phyloP scores from a whole-genome alignment of 2,113 vertebrate genomes.

The Pluvianellus socialis region DNA sequence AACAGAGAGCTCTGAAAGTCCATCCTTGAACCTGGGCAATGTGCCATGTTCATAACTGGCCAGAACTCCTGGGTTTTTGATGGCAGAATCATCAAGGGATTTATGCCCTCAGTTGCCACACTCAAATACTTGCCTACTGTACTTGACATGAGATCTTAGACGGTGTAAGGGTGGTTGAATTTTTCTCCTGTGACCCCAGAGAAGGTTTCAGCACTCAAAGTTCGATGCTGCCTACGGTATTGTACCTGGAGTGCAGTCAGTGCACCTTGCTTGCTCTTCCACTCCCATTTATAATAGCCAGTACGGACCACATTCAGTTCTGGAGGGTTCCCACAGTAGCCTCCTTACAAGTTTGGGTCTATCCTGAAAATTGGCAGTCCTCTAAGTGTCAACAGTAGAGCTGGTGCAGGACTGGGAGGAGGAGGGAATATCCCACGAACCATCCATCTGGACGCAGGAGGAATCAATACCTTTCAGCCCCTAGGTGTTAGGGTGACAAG shows the following conservation, averaged over 20 bases:
- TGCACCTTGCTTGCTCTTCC: background rate
- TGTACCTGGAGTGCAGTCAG: background rate
- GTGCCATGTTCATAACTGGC: background rate
- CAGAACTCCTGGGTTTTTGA: background rate
- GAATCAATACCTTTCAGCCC: conserved; percentile 36
- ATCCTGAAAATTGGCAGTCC: background rate
- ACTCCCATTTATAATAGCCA: background rate
- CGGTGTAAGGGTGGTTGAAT: background rate
- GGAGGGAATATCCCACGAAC: background rate
- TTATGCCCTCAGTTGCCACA: background rate
- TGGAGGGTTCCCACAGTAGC: background rate
- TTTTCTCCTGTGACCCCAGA: background rate
- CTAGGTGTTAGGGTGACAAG: conserved; percentile 44
- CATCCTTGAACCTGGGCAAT: background rate
- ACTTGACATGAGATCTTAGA: background rate
- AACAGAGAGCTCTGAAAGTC: background rate
- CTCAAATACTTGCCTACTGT: background rate
- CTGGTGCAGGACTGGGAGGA: background rate
- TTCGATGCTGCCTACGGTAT: background rate
- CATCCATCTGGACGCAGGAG: conserved; percentile 3
- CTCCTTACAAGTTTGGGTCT: background rate
- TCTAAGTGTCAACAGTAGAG: background rate
- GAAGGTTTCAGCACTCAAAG: background rate
- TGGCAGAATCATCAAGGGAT: background rate
- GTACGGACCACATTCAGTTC: background rate